Conservation (phyloP, 2,797 vertebrate species). For the Thunnus albacares region DNA sequence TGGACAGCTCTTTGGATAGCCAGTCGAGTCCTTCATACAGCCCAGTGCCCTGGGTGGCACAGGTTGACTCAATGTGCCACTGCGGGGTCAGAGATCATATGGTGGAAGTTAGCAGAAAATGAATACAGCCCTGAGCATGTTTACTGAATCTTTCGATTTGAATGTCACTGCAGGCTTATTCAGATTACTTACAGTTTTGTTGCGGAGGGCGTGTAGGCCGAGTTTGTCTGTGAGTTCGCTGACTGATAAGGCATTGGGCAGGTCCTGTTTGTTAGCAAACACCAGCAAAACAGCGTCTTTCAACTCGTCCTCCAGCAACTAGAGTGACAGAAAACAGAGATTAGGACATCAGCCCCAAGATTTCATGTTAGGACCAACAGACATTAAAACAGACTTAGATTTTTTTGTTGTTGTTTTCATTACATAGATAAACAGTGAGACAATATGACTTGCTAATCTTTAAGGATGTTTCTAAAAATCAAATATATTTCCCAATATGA, state of each 20-base stretch:
- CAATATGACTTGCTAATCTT: background rate
- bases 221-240: slow-evolving; percentile 92
- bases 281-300: slow-evolving; percentile 91
- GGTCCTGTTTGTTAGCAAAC: slow-evolving; percentile 95
- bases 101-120: background rate
- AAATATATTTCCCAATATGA: background rate
- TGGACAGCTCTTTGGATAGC: slow-evolving; percentile 89
- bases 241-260: slow-evolving; percentile 92
- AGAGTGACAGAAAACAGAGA: slow-evolving; percentile 26
- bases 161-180: background rate
- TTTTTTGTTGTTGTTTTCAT: background rate
- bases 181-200: slow-evolving; percentile 85
- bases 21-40: slow-evolving; percentile 93
- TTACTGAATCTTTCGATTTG: background rate
- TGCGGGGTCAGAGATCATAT: slow-evolving; percentile 65
- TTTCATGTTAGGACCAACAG: background rate
- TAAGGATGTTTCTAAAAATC: background rate
- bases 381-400: background rate
- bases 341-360: slow-evolving; percentile 2
- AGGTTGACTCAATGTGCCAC: slow-evolving; percentile 92
- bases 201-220: slow-evolving; percentile 86
- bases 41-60: slow-evolving; percentile 91
- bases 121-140: background rate
- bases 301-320: slow-evolving; percentile 93
- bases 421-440: background rate